Base-by-base conservation (phyloP, 2,888 invertebrate species). In the Punctoribates punctum region DNA sequence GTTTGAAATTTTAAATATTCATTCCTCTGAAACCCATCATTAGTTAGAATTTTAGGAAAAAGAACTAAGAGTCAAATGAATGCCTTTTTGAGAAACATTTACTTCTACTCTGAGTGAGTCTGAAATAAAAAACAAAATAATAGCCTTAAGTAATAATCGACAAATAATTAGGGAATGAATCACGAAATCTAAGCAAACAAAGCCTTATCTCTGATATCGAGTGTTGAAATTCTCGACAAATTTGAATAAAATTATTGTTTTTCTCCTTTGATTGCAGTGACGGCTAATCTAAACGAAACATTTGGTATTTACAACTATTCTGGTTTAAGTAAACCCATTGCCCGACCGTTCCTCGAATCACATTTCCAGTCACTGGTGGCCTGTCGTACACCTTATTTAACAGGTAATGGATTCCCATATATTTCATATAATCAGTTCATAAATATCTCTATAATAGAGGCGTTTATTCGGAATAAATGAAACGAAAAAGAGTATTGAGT, bases 361-460 rank as follows among this genome's bases (percentile, higher is more conserved):
- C 93, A 80, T 85, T 89, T 94, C 82, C 92, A 92, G 83, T 88
- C 91, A 15, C 85, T 91, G 78, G 86, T 93, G 82, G 90, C 92
- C 54, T 93, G 93, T 84, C 90, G 94, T 82, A 91, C 91, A 84
- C 93, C 93, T 57, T 94, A 94, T 83, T 88, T 94, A 81, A 88
- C 89, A 85, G 91, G 92, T 91, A 83, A 86, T 85, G 80, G 57
- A 73, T 29, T 48, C 27, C 27, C 23, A 57, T 34, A 15, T 29
- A 23, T 77, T 29, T 60, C 34, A 46, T 25, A 72, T 72, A 72
- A 72, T 48, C 46, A 72, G 13, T 48, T 46, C 48, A 46, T 72
- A 72, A 38, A 38, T 20, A 38, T 38, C 1, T 27, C 23, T 38
- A 67, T 54, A 54, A 54, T 67, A 20, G 65, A 67, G 23, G 34